These are phyloP conservation scores for Heteractis magnifica DNA, from an alignment of 92 coral and sea anemone species.

Conservation along the genomic window DNA sequence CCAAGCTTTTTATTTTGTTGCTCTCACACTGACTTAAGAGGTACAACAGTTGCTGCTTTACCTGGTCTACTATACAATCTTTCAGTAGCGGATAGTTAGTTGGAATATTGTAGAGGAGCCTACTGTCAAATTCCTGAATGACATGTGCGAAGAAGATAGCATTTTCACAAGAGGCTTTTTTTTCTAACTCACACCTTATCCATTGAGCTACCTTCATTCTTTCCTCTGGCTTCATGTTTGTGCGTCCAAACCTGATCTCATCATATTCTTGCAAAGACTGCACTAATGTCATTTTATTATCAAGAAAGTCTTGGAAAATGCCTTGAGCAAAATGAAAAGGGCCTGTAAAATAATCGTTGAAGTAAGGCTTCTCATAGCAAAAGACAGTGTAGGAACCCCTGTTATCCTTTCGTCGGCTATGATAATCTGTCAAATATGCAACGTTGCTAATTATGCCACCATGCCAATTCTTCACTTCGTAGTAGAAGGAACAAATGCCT, in stretches of 20 bases:
- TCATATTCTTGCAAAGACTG: not conserved
- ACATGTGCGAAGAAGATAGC: not conserved
- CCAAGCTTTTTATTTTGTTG: not conserved
- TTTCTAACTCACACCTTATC: not conserved
- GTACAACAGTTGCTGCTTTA: not conserved
- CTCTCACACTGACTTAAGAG: not conserved
- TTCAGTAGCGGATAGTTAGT: not conserved
- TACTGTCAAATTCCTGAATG: not conserved
- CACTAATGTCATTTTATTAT: not conserved
- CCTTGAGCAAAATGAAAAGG: not conserved
- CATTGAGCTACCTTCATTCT: not conserved
- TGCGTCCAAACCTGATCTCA: not conserved
- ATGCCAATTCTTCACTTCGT: not conserved
- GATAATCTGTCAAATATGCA: not conserved
- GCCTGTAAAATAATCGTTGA: not conserved
- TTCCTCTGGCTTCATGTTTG: not conserved
- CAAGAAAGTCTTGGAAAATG: not conserved
- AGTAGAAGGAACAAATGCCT: not conserved
- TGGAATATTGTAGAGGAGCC: not conserved
- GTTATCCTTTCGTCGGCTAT: not conserved
- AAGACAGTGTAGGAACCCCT: not conserved
- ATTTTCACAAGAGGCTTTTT: not conserved
- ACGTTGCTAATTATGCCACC: not conserved
- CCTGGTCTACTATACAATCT: not conserved
- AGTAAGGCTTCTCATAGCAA: not conserved